Conservation (phyloP, 2,888 invertebrate species). For the Cryptophagus acutangulus region DNA sequence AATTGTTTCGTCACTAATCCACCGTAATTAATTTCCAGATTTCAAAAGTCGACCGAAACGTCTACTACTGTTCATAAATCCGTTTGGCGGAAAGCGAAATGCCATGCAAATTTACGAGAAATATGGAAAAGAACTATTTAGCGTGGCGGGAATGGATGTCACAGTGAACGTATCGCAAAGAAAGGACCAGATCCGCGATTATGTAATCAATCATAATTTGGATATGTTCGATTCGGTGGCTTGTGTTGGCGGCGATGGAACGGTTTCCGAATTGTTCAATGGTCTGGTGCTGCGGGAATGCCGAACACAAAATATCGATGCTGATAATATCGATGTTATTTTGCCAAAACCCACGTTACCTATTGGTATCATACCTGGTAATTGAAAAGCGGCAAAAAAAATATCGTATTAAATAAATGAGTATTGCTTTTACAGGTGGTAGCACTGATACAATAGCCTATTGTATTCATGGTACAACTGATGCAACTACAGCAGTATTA, state of each 20-base stretch:
- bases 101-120: slow-evolving; percentile 70
- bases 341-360: slow-evolving; percentile 52
- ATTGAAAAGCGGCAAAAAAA: background rate
- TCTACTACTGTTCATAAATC: slow-evolving; percentile 76
- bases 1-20: background rate
- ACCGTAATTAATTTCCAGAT: slow-evolving; percentile 39
- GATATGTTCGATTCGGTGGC: slow-evolving; percentile 64
- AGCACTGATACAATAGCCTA: slow-evolving; percentile 76
- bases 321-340: slow-evolving; percentile 50
- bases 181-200: slow-evolving; percentile 72
- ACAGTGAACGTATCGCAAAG: slow-evolving; percentile 67
- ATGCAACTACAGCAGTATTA: slow-evolving; percentile 73
- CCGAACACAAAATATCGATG: slow-evolving; percentile 51
- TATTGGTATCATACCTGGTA: slow-evolving; percentile 58
- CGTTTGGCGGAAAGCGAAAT: slow-evolving; percentile 73
- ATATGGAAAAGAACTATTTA: slow-evolving; percentile 62
- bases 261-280: slow-evolving; percentile 75
- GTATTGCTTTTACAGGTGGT: slow-evolving; percentile 47
- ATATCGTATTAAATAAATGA: slow-evolving; percentile 2
- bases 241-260: slow-evolving; percentile 84
- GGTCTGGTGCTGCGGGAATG: slow-evolving; percentile 61
- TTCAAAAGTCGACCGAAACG: slow-evolving; percentile 60
- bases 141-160: slow-evolving; percentile 61
- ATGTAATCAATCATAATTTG: slow-evolving; percentile 54
- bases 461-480: slow-evolving; percentile 73